Base-by-base conservation (phyloP, 2,797 vertebrate species). In the Rhyacichthys aspro region DNA sequence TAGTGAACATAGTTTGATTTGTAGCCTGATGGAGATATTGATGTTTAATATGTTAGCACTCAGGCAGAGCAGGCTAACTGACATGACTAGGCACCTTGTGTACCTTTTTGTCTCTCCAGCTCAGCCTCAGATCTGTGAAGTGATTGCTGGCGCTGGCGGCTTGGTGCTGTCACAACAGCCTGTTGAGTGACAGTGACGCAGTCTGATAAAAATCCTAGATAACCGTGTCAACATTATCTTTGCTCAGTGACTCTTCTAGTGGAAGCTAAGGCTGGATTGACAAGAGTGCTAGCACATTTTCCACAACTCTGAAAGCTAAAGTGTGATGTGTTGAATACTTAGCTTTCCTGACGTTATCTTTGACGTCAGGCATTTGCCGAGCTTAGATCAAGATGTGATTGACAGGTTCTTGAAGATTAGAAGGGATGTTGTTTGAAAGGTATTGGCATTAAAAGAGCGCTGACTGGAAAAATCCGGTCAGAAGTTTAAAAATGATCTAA, bases 191-290 rank as follows among this genome's bases (percentile, higher is more conserved):
- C 81, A 79, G 72, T 53, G 62, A 65, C 61, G 67, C 62, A 77
- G 75, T 76, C 67, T 66, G 77, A 76, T 70, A 61, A 86, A 63
- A 69, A 85, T 78, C 76, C 65, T 58, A 16, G 79, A 85, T 84
- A 83, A 84, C 75, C 73, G 67, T 33, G 67, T 80, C 83, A 74
- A 64, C 78, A 44, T 49, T 43, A 45, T 70, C 70, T 66, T 49
- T n/a, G 11, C 68, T 72, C 56, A 56, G 68, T 61, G 69, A 73
- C 74, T 69, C n/a, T n/a, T n/a, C n/a, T n/a, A n/a, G n/a, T n/a
- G n/a, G n/a, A n/a, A n/a, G n/a, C n/a, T n/a, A n/a, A n/a, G n/a
- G n/a, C 78, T 73, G 41, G 50, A 43, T 45, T 72, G 64, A 73
- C 78, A 82, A 67, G 76, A 63, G 44, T 48, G 1, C 6, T 23